Percentiles rank a stretch among this genome's conserved stretches.
These are phyloP conservation scores for Nyctalus aviator DNA, from an alignment of 2,797 vertebrate species.

Conservation along the genomic window DNA sequence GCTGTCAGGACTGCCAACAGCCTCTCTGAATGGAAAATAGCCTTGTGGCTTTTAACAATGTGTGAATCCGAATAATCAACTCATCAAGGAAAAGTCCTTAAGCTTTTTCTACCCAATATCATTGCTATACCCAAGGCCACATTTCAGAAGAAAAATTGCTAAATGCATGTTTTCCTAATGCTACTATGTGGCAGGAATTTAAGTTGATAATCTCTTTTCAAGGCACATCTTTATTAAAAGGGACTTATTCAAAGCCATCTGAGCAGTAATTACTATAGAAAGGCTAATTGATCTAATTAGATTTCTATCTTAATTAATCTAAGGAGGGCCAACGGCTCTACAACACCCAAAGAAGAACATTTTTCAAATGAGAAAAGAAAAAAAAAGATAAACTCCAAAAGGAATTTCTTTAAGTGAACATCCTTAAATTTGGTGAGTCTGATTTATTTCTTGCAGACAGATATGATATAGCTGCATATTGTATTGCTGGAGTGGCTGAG, in stretches of 20 bases:
- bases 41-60: slow-evolving; percentile 21
- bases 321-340: slow-evolving; percentile 55
- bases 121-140: slow-evolving; percentile 36
- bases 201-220: slow-evolving; percentile 54
- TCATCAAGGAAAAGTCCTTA: slow-evolving; percentile 36
- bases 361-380: slow-evolving; percentile 50
- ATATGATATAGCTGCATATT: slow-evolving; percentile 80
- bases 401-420: slow-evolving; percentile 75
- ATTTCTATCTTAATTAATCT: too few relatives aligned
- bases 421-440: slow-evolving; percentile 73
- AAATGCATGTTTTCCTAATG: slow-evolving; percentile 54
- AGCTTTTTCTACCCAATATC: slow-evolving; percentile 36
- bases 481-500: slow-evolving; percentile 76
- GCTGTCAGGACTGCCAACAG: background rate
- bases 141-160: slow-evolving; percentile 16
- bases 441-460: slow-evolving; percentile 78
- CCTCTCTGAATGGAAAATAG: background rate
- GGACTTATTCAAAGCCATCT: slow-evolving; percentile 62
- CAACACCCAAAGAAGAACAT: slow-evolving; percentile 46
- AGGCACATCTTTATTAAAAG: slow-evolving; percentile 67
- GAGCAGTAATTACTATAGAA: slow-evolving; percentile 57
- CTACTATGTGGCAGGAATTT: slow-evolving; percentile 45
- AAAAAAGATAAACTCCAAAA: slow-evolving; percentile 55
- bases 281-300: slow-evolving; percentile 71
- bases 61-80: slow-evolving; percentile 46